Base-by-base conservation (phyloP, 2,888 invertebrate species). In the Spisula subtruncata region DNA sequence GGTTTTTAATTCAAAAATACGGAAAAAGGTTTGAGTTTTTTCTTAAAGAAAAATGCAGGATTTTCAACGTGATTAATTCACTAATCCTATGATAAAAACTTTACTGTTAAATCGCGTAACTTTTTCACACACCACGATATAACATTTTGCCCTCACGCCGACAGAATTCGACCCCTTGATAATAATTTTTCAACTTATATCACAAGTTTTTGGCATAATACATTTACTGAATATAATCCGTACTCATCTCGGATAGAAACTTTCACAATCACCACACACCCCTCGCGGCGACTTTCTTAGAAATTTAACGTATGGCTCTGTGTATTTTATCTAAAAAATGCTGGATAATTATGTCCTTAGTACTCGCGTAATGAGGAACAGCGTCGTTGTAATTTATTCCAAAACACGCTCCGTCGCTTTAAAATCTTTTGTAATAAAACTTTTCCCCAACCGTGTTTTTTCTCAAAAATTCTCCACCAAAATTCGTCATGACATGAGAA, bases 381-480 rank as follows among this genome's bases (percentile, higher is more conserved):
- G 46, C 16, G 79, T 35, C 18, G 14, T 4, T 32, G 32, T 85
- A 85, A 85, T 85, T 85, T 85, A 85, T 80, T 80, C 85, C 80
- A 48, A 12, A 20, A 16, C 85, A 85, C 85, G 85, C 32, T 56
- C 16, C 16, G 18, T 32, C 51, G 12, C 56, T 54, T 85, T 41
- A 41, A 41, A 66, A 51, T 32, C 48, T 85, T 41, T 60, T 35
- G 32, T 32, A 35, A 32, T 25, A 32, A 75, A 75, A 75, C 75
- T 32, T 81, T 32, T 41, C 20, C 25, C 20, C n/a, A 48, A 81
- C 25, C 14, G 80, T 85, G 85, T n/a, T 80, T 54, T 80, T 54
- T 32, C 41, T 85, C 85, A n/a, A 54, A 80, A 56, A 54, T 10
- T 29, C 32, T 75, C 35, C 18, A 80, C 35, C 80, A 29, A 80